Evolutionary conservation across 2,888 invertebrate species (phyloP).

Genomic region (Dione vanillae): DNA sequence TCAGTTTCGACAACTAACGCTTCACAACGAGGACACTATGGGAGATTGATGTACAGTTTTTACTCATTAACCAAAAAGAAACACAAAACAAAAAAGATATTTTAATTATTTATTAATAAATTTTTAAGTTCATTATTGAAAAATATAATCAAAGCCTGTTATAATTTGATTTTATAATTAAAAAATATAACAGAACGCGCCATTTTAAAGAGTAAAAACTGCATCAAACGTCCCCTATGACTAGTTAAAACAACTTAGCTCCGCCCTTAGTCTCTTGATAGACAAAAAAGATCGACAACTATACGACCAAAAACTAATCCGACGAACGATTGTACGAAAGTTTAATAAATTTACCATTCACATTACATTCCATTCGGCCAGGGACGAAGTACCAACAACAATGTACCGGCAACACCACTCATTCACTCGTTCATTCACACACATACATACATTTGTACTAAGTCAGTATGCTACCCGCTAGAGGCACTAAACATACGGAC

Average conservation of each 20-base stretch:
- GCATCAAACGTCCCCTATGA: conserved; percentile 55
- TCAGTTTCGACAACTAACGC: conserved; percentile 72
- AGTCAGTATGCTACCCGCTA: conserved; percentile 79
- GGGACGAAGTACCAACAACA: conserved; percentile 44
- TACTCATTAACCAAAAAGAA: conserved; percentile 34
- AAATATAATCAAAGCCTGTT: background rate
- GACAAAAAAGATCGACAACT: conserved; percentile 32
- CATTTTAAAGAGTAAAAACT: conserved; percentile 40
- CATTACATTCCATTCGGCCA: conserved; percentile 24
- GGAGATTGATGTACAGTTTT: conserved; percentile 38
- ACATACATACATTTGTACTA: conserved; percentile 80
- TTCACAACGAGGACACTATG: conserved; percentile 64
- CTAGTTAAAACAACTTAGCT: conserved; percentile 53
- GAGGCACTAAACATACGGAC: conserved; percentile 49
- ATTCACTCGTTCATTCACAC: conserved; percentile 55
- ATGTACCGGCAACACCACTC: conserved; percentile 33
- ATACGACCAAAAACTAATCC: conserved; percentile 6
- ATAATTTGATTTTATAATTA: conserved; percentile 9
- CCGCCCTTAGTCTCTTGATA: conserved; percentile 30
- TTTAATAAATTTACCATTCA: conserved; percentile 17
- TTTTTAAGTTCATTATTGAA: conserved; percentile 2
- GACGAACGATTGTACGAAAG: conserved; percentile 16
- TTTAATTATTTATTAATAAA: background rate
- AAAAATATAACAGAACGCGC: conserved; percentile 4
- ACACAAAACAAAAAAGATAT: conserved; percentile 25